These are phyloP conservation scores for Pecten maximus DNA, from an alignment of 2,888 invertebrate genomes.

Conservation along the genomic window DNA sequence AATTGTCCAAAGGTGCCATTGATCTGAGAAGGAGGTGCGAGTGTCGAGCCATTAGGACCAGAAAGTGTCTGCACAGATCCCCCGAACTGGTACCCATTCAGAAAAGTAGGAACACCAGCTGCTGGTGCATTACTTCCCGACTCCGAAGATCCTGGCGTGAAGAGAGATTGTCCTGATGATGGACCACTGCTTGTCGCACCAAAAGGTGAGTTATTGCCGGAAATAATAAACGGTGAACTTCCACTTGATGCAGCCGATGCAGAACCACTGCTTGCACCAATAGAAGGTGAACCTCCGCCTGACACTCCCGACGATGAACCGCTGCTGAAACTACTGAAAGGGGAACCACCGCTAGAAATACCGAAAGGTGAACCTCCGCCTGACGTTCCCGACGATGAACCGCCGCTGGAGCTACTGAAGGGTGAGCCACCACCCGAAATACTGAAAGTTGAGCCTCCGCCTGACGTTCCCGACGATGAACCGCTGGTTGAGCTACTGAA, in stretches of 20 bases:
- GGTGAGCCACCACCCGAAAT: background rate
- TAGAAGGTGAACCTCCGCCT: background rate
- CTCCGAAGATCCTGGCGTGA: background rate
- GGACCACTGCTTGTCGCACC: background rate
- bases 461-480: background rate
- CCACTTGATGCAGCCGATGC: background rate
- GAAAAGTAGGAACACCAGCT: constrained; percentile 50
- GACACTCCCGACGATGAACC: background rate
- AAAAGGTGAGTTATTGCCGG: background rate
- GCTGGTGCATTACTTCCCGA: constrained; percentile 21
- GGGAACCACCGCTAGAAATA: background rate
- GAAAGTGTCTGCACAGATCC: constrained; percentile 6
- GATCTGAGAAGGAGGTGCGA: background rate
- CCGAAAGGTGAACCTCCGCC: background rate
- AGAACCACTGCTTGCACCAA: background rate
- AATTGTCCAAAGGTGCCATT: background rate
- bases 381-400: background rate
- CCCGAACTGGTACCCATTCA: constrained; percentile 39
- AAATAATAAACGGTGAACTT: background rate
- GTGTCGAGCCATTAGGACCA: background rate
- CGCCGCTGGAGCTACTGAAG: background rate
- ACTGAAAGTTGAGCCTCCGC: background rate
- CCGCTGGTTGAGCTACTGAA: background rate
- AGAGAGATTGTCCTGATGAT: background rate
- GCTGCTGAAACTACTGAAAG: background rate